A percentile compares a stretch with the other conserved stretches of the same genome.
Evolutionary conservation across 2,888 invertebrate species (phyloP).

Genomic region (Andrena dorsata): DNA sequence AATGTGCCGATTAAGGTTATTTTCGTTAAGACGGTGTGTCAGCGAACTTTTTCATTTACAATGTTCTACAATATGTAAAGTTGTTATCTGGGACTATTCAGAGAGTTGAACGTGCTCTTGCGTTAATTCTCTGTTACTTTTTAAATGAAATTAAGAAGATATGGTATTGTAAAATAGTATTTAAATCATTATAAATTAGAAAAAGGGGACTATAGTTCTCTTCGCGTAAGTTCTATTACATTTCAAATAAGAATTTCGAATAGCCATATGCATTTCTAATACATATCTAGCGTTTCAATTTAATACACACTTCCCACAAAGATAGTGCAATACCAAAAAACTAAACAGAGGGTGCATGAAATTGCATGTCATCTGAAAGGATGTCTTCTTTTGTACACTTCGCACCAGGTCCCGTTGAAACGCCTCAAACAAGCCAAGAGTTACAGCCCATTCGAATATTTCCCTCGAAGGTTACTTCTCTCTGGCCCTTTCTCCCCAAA

Average conservation of each 20-base stretch:
- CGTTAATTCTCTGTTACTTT: slow-evolving; percentile 9
- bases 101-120: background rate
- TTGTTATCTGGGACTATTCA: background rate
- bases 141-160: slow-evolving; percentile 7
- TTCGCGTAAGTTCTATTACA: no score
- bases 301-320: no score
- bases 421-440: background rate
- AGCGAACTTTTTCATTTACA: slow-evolving; percentile 1
- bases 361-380: background rate
- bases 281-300: no score
- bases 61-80: background rate
- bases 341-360: background rate
- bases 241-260: no score
- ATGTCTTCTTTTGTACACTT: background rate
- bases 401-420: background rate
- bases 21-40: background rate
- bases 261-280: no score
- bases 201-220: no score
- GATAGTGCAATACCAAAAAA: no score
- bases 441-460: slow-evolving; percentile 4
- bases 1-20: background rate
- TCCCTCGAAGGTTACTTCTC: background rate
- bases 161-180: background rate
- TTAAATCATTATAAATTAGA: no score
- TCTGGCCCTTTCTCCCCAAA: background rate